A percentile compares a stretch with the other conserved stretches of the same genome.
Conservation (phyloP, 2,888 invertebrate genomes). For the Ochropacha duplaris region DNA sequence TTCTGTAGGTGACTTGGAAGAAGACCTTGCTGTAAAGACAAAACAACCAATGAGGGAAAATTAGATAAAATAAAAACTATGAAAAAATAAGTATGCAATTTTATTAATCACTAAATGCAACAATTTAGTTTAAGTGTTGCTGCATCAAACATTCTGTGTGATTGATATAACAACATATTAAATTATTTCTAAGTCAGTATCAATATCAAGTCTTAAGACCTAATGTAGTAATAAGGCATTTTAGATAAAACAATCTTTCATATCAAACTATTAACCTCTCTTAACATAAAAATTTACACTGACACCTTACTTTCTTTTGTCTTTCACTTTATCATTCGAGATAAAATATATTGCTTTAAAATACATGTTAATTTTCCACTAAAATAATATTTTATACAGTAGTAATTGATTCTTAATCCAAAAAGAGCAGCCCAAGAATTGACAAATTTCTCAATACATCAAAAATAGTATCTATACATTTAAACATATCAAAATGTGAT, state of each 20-base stretch:
- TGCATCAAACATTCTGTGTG: conserved; percentile 63
- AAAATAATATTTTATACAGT: conserved; percentile 43
- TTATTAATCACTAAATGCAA: conserved; percentile 82
- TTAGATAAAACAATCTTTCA: conserved; percentile 79
- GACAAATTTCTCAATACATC: conserved; percentile 50
- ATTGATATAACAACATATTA: conserved; percentile 67
- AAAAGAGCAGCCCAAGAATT: conserved; percentile 71
- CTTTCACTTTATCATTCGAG: conserved; percentile 52
- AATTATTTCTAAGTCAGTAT: conserved; percentile 78
- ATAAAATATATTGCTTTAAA: conserved; percentile 69
- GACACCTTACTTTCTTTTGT: conserved; percentile 55
- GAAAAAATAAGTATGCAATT: conserved; percentile 80
- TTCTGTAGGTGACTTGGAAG: conserved; percentile 39
- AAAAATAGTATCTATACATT: conserved; percentile 8
- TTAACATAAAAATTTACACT: conserved; percentile 72
- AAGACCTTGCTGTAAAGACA: conserved; percentile 29
- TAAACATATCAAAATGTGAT: background rate
- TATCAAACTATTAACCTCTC: conserved; percentile 81
- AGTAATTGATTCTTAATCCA: conserved; percentile 68
- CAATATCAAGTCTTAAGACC: conserved; percentile 79
- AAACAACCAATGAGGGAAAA: conserved; percentile 18
- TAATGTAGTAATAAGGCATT: conserved; percentile 82
- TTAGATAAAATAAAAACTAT: conserved; percentile 40
- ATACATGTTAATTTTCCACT: too few relatives aligned
- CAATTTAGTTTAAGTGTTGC: conserved; percentile 78